phyloP scores from a whole-genome alignment of 2,888 invertebrate genomes.

The Hofmannophila pseudospretella region DNA sequence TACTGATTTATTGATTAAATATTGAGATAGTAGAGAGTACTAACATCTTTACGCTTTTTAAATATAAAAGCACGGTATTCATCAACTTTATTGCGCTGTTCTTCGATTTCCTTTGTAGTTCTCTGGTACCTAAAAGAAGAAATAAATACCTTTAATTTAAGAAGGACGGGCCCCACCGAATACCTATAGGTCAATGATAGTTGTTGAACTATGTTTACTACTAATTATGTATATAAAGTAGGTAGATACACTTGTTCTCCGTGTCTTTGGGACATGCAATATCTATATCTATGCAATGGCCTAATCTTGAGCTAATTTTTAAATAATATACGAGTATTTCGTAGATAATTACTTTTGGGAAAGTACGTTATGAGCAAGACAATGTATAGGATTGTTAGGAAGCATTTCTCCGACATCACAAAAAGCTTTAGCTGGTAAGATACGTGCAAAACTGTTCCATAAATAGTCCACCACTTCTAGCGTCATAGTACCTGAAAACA shows the following conservation, averaged over 20 bases:
- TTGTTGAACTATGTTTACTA: too few species aligned
- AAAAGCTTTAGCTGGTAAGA: constrained; percentile 48
- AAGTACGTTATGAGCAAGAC: constrained; percentile 48
- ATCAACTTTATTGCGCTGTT: constrained; percentile 29
- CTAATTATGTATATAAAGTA: too few species aligned
- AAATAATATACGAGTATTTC: too few species aligned
- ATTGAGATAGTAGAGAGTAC: too few species aligned
- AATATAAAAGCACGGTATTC: constrained; percentile 33
- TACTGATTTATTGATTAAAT: too few species aligned
- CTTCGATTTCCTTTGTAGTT: constrained; percentile 24
- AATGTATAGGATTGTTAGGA: constrained; percentile 56
- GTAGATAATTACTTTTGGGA: constrained; percentile 43
- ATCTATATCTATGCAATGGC: too few species aligned
- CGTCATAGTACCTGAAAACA: constrained; percentile 34
- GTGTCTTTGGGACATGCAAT: too few species aligned
- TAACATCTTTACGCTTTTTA: constrained; percentile 38
- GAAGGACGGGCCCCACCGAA: too few species aligned
- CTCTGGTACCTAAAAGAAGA: background rate
- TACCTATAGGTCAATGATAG: too few species aligned
- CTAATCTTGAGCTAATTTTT: too few species aligned
- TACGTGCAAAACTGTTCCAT: constrained; percentile 47
- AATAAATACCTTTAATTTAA: too few species aligned
- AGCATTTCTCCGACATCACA: constrained; percentile 30
- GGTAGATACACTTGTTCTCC: too few species aligned
- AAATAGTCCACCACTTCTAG: constrained; percentile 42